Percentiles rank a stretch among this genome's conserved stretches.
These are phyloP conservation scores for Drosophila watanabei DNA, from an alignment of 1,140 invertebrate species.

Conservation along the genomic window DNA sequence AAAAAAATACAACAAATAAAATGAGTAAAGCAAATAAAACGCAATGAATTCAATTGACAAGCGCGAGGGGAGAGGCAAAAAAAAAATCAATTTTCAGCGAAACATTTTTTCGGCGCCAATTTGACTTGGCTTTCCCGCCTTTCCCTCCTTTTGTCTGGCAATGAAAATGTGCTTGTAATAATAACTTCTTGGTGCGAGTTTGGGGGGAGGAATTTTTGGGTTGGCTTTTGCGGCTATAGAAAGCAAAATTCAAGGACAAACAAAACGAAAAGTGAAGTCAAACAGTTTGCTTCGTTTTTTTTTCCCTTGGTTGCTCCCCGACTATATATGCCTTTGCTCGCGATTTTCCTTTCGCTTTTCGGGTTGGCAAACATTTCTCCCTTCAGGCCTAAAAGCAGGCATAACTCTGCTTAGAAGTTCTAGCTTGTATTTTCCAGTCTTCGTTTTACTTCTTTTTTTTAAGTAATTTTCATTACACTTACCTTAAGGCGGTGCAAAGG, in stretches of 20 bases:
- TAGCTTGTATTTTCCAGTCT: slow-evolving; percentile 28
- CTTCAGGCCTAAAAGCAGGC: slow-evolving; percentile 25
- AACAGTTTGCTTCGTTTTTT: slow-evolving; percentile 52
- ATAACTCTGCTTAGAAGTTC: slow-evolving; percentile 74
- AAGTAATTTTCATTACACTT: slow-evolving; percentile 76
- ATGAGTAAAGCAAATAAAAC: slow-evolving; percentile 74
- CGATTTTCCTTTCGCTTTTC: slow-evolving; percentile 34
- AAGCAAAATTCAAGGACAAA: slow-evolving; percentile 79
- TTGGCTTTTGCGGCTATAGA: slow-evolving; percentile 34
- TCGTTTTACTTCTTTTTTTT: slow-evolving; percentile 15
- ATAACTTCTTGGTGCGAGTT: slow-evolving; percentile 43
- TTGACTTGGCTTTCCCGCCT: slow-evolving; percentile 33
- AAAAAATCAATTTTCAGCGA: slow-evolving; percentile 74
- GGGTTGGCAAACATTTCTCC: slow-evolving; percentile 45
- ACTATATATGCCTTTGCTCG: neutral
- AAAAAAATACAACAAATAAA: slow-evolving; percentile 24
- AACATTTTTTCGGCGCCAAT: slow-evolving; percentile 62
- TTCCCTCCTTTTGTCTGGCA: slow-evolving; percentile 44
- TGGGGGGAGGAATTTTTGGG: slow-evolving; percentile 18
- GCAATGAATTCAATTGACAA: slow-evolving; percentile 80
- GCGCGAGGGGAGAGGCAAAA: slow-evolving; percentile 7
- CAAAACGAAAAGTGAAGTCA: slow-evolving; percentile 71
- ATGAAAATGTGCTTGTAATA: slow-evolving; percentile 83
- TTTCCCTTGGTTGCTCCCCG: neutral
- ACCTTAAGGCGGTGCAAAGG: slow-evolving; percentile 11